A percentile compares a stretch with the other conserved stretches of the same genome.
Conservation (phyloP, 2,888 invertebrate genomes). For the Hirudinaria manillensis region DNA sequence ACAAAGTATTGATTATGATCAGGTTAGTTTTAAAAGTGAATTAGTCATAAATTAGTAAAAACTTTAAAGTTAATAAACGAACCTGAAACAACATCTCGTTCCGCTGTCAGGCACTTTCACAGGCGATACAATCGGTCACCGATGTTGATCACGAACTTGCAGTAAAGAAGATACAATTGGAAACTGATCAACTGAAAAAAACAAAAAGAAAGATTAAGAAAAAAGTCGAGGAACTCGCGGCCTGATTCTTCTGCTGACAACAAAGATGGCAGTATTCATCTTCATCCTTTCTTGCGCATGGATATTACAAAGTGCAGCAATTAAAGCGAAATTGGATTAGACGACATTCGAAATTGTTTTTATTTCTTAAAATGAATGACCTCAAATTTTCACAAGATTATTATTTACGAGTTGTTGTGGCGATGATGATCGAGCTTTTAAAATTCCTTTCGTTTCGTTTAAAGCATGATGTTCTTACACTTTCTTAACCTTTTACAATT, state of each 20-base stretch:
- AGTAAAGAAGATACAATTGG: constrained; percentile 33
- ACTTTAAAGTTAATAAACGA: no score
- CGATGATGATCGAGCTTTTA: no score
- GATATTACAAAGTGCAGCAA: neutral
- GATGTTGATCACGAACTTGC: constrained; percentile 31
- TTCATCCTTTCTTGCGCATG: neutral
- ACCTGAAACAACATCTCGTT: no score
- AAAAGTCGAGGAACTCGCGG: neutral
- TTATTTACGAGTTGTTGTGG: no score
- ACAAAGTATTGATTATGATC: constrained; percentile 14
- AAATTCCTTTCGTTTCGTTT: no score
- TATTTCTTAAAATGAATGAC: no score
- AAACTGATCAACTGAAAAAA: constrained; percentile 33
- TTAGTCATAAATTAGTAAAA: no score
- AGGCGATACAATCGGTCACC: constrained; percentile 33
- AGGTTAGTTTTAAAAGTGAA: constrained; percentile 4
- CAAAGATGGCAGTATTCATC: constrained; percentile 1
- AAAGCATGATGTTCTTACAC: no score
- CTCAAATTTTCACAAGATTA: no score
- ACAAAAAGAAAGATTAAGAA: constrained; percentile 31
- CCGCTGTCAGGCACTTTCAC: constrained; percentile 37
- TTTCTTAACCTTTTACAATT: no score
- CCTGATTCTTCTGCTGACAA: constrained; percentile 1
- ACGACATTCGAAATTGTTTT: no score
- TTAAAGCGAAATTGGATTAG: no score